Conservation (phyloP, 2,888 invertebrate species). For the Neoitamus cyanurus region DNA sequence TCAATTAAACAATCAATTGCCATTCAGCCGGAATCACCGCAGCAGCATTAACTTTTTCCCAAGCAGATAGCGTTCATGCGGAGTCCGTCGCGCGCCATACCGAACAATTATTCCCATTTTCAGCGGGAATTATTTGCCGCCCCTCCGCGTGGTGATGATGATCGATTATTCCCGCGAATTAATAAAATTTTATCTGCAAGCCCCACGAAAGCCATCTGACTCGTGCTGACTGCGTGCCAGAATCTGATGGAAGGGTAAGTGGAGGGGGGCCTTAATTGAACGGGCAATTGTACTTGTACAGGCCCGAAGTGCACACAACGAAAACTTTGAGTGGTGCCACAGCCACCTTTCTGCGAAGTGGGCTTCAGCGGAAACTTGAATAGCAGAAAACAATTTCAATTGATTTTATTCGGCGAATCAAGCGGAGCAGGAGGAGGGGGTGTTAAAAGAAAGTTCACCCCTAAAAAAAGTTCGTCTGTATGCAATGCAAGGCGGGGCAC, state of each 20-base stretch:
- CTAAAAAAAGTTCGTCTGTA: neutral
- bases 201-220: neutral
- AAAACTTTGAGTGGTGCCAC: neutral
- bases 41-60: neutral
- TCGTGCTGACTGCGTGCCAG: neutral
- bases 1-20: conserved; percentile 1
- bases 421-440: neutral
- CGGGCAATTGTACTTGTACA: neutral
- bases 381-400: neutral
- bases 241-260: neutral
- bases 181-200: neutral
- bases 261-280: neutral
- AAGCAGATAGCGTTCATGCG: neutral
- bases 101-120: neutral
- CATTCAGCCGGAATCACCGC: neutral
- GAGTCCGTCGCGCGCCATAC: neutral
- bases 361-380: neutral
- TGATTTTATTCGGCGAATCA: neutral
- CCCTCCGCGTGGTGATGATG: neutral
- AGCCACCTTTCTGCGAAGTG: neutral
- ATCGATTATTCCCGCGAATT: neutral
- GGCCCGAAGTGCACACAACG: neutral
- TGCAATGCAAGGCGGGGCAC: neutral
- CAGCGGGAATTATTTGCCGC: neutral
- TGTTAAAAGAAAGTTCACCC: neutral